phyloP scores from a whole-genome alignment of 1,140 invertebrate species.

The Sinella curviseta region DNA sequence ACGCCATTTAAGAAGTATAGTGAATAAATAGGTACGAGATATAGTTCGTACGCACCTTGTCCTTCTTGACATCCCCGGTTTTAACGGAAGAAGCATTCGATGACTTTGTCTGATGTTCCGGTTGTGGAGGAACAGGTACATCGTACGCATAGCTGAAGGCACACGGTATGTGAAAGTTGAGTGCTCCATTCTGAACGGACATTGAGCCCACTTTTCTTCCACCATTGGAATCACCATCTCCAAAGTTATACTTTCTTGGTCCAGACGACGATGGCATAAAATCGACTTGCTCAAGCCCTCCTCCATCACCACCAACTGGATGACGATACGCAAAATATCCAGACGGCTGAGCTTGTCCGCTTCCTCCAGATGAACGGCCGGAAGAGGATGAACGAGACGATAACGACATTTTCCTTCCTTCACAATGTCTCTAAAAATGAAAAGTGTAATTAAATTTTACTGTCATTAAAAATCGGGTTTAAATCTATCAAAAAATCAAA shows the following conservation, averaged over 20 bases:
- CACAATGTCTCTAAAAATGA: not conserved
- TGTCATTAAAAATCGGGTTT: no score
- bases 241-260: not conserved
- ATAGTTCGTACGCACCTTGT: no score
- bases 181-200: not conserved
- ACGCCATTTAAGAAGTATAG: no score
- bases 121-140: not conserved
- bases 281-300: not conserved
- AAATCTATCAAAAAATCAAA: no score
- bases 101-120: not conserved
- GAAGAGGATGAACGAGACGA: not conserved
- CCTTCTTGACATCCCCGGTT: not conserved
- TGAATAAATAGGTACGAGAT: no score
- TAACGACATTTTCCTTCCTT: not conserved
- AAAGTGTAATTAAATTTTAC: no score
- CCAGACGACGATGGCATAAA: not conserved
- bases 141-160: not conserved
- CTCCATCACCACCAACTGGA: not conserved
- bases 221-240: not conserved
- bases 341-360: not conserved
- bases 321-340: not conserved
- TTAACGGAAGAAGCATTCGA: not conserved
- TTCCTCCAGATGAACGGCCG: not conserved
- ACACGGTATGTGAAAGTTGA: conserved; percentile 17
- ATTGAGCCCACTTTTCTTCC: not conserved